A percentile compares a stretch with the other conserved stretches of the same genome.
phyloP scores from a whole-genome alignment of 1,140 invertebrate genomes.

The Andrena cerasifolii region DNA sequence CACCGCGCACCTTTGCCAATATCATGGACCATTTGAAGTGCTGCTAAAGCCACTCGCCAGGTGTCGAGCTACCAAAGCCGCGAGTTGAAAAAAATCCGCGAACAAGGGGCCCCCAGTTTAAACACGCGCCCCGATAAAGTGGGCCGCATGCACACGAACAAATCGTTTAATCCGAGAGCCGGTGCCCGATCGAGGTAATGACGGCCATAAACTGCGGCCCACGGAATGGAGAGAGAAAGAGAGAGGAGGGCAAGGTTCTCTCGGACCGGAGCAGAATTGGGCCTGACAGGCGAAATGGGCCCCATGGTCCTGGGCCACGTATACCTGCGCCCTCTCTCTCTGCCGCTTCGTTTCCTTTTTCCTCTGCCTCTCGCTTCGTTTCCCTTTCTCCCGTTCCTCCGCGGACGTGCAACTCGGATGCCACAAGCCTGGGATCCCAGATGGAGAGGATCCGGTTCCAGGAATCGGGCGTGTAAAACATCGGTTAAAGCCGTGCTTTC shows the following conservation, averaged over 20 bases:
- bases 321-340: conserved; percentile 63
- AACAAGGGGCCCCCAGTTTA: conserved; percentile 27
- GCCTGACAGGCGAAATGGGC: conserved; percentile 76
- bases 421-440: conserved; percentile 66
- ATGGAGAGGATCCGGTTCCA: conserved; percentile 71
- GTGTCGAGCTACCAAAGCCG: no score
- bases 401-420: conserved; percentile 60
- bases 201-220: conserved; percentile 76
- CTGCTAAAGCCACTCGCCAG: no score
- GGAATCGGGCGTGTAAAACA: conserved; percentile 77
- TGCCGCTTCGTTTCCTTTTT: neutral
- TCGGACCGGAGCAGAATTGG: conserved; percentile 72
- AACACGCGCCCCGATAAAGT: conserved; percentile 69
- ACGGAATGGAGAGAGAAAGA: conserved; percentile 18
- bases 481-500: conserved; percentile 73
- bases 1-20: no score
- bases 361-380: conserved; percentile 27
- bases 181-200: conserved; percentile 74
- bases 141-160: conserved; percentile 70
- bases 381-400: conserved; percentile 49
- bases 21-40: no score
- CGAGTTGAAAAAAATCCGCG: neutral
- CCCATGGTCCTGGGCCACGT: conserved; percentile 68
- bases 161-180: conserved; percentile 77
- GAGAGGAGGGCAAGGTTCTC: conserved; percentile 51